phyloP scores from a whole-genome alignment of 2,888 invertebrate species.

The Acleris emargana region DNA sequence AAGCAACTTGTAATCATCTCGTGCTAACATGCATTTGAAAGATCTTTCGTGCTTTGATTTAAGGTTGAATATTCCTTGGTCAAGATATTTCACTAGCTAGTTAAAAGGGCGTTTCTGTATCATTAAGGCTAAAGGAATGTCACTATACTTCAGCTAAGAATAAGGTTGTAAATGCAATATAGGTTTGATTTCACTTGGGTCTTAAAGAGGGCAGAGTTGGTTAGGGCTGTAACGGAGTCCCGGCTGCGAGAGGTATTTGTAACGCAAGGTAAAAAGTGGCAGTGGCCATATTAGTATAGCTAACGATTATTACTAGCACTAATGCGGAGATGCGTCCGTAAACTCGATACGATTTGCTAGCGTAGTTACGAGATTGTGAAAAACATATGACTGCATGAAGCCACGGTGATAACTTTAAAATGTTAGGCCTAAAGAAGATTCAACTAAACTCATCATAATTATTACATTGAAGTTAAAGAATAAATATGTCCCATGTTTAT shows the following conservation, averaged over 20 bases:
- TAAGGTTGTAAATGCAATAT: slow-evolving; percentile 16
- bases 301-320: slow-evolving; percentile 66
- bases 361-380: slow-evolving; percentile 2
- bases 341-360: slow-evolving; percentile 36
- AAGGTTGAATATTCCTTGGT: slow-evolving; percentile 19
- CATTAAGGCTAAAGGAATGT: too few relatives aligned
- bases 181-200: too few relatives aligned
- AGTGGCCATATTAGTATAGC: slow-evolving; percentile 60
- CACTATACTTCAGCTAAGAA: not conserved
- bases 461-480: too few relatives aligned
- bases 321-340: slow-evolving; percentile 45
- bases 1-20: slow-evolving; percentile 14
- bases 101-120: too few relatives aligned
- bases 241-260: slow-evolving; percentile 64
- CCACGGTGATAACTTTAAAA: slow-evolving; percentile 1
- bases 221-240: slow-evolving; percentile 58
- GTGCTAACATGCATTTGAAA: not conserved
- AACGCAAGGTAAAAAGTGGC: slow-evolving; percentile 61
- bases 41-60: slow-evolving; percentile 4
- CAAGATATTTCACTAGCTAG: not conserved
- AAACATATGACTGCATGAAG: not conserved
- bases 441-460: too few relatives aligned
- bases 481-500: too few relatives aligned
- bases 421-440: too few relatives aligned
- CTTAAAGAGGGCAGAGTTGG: slow-evolving; percentile 2